Evolutionary conservation across 1,140 invertebrate species (phyloP).

Genomic region (Thrips palmi): DNA sequence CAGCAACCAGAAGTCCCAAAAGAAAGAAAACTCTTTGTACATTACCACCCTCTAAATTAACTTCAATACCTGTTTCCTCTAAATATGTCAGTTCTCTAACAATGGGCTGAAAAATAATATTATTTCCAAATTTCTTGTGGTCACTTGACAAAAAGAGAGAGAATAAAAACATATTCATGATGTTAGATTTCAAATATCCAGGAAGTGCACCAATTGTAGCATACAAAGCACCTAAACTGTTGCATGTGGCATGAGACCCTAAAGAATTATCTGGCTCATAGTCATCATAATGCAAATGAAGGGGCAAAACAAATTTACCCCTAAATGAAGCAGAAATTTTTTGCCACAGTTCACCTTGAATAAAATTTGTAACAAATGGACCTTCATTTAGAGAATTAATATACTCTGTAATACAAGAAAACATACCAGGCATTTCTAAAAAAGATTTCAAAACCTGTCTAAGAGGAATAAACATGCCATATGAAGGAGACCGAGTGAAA

Average conservation of each 20-base stretch:
- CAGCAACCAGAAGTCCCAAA: slow-evolving; percentile 18
- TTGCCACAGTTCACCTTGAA: slow-evolving; percentile 20
- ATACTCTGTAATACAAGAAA: background rate
- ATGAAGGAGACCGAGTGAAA: too few species aligned
- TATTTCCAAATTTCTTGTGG: slow-evolving; percentile 16
- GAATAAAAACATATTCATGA: slow-evolving; percentile 20
- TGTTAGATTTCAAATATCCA: slow-evolving; percentile 14
- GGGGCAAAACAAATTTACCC: slow-evolving; percentile 17
- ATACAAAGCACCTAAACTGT: slow-evolving; percentile 20
- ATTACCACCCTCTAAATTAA: slow-evolving; percentile 11
- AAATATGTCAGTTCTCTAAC: slow-evolving; percentile 18
- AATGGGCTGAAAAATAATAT: slow-evolving; percentile 16
- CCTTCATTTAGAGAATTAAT: background rate
- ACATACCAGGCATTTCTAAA: background rate
- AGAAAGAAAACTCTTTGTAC: slow-evolving; percentile 17
- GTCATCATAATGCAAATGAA: slow-evolving; percentile 19
- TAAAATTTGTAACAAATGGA: slow-evolving; percentile 14
- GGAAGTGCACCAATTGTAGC: slow-evolving; percentile 17
- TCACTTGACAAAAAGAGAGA: slow-evolving; percentile 18
- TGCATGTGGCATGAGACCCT: slow-evolving; percentile 16
- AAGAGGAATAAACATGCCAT: slow-evolving; percentile 1
- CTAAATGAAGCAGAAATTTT: slow-evolving; percentile 10
- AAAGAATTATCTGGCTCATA: slow-evolving; percentile 21
- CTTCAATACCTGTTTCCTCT: slow-evolving; percentile 16
- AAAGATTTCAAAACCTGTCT: background rate